phyloP scores from a whole-genome alignment of 2,797 vertebrate genomes.

The Gymnocypris eckloni region DNA sequence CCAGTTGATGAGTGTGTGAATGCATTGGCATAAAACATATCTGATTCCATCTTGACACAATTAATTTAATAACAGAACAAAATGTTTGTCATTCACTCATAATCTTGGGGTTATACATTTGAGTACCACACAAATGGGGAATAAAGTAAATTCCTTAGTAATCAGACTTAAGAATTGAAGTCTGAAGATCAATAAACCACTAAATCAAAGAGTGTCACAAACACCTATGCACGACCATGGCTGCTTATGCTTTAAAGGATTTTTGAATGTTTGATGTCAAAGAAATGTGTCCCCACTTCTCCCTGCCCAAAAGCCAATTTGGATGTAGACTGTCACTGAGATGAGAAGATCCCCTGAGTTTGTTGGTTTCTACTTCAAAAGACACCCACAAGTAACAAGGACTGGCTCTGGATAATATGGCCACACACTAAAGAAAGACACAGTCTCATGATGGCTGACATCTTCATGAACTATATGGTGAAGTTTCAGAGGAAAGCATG shows the following conservation, averaged over 20 bases:
- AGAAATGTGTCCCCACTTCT: not conserved
- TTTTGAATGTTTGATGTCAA: slow-evolving; percentile 17
- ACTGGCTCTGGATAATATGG: not conserved
- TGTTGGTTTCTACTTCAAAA: slow-evolving; percentile 53
- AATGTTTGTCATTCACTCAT: not conserved
- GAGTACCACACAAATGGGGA: not conserved
- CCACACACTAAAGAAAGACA: slow-evolving; percentile 12
- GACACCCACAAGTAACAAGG: slow-evolving; percentile 48
- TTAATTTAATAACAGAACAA: not conserved
- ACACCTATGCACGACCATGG: not conserved
- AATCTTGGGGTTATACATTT: not conserved
- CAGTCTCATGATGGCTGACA: not conserved
- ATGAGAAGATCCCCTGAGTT: not conserved
- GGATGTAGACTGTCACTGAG: slow-evolving; percentile 29
- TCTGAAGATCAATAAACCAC: not conserved
- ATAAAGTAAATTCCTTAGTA: not conserved
- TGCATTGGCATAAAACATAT: not conserved
- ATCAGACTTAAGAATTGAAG: not conserved
- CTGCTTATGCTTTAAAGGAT: slow-evolving; percentile 14
- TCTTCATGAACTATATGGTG: not conserved
- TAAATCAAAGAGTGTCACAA: not conserved
- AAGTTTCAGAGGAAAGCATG: slow-evolving; percentile 7
- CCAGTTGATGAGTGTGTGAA: not conserved
- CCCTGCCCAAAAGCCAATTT: slow-evolving; percentile 17
- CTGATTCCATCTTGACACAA: not conserved